Evolutionary conservation across 2,113 vertebrate genomes (phyloP), one percentile per base, ranked within the genome.

Genomic region (Macaca fascicularis): DNA sequence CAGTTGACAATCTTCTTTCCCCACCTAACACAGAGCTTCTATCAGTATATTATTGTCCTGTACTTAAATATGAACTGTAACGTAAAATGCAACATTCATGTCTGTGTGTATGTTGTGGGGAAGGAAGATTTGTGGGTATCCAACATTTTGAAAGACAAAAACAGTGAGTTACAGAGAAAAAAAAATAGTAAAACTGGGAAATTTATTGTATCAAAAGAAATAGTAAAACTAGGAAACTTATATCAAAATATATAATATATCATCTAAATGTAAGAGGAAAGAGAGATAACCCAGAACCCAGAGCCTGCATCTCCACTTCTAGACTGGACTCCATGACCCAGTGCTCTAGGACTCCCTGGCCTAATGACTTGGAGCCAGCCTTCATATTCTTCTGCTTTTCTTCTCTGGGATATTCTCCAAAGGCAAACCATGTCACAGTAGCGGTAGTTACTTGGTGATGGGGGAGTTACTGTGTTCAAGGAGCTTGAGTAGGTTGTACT

Each of bases 11-110:
- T 83, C 10, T 55, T 82, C 19, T 43, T 67, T 35, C 12, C 2
- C 25, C 8, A 43, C 1, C 9, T 8, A 93, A 22, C 8, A 70
- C 17, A 72, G 32, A 93, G 25, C 1, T 64, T 45, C 23, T 69
- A 45, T 14, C 23, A 94, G 25, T 82, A 38, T 19, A 64, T 79
- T 70, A 86, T 1, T 89, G 43, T 43, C 13, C 6, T 78, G 25
- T 83, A 45, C 5, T 86, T 97, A 67, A 78, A 72, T 82, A 81
- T 50, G 8, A 93, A 95, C 48, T 8, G 52, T 55, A 84, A 91
- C 5, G 30, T 91, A 84, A 81, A 85, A 59, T 27, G 38, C 27
- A 69, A 22, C 8, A 13, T 76, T 6, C 55, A 30, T 76, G 32
- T 30, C 3, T 27, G 5, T 43, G 5, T 30, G 8, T 11, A 7